Base-by-base conservation (phyloP, 2,113 vertebrate genomes). In the Poeciliopsis turrubarensis region DNA sequence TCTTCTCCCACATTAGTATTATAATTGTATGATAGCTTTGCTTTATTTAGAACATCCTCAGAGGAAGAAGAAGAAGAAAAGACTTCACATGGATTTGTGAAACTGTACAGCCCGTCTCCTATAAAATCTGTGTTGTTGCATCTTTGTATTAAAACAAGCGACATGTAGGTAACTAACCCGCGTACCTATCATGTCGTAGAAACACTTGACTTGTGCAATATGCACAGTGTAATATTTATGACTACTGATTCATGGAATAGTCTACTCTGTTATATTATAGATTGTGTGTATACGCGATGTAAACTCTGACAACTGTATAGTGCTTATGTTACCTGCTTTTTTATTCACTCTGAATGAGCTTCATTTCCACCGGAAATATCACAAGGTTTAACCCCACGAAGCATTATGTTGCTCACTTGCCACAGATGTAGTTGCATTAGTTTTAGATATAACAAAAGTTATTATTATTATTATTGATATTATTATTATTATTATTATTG, bases 31-130 rank as follows among this genome's bases (percentile, higher is more conserved):
- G 89, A 92, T 91, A 91, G 81, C 65, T 89, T 93, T 90, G 79
- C 70, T 84, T 91, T 84, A 84, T 87, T 92, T 92, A 90, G 89
- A 81, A 85, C 74, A 77, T 75, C 77, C 77, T 81, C 84, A 79
- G 72, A 87, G 85, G 80, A 82, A 79, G 57, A 75, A 68, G 57
- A 75, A 68, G 81, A 85, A 41, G 81, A 85, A 81, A 89, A 84
- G 73, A 86, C 73, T 60, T 67, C 39, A 75, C 82, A 82, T 92
- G 87, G 76, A 89, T 86, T 88, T 90, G 91, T 92, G 89, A 90
- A 91, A 86, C 81, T 92, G 90, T 93, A 92, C 92, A 91, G 89
- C 89, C 87, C 74, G 83, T 92, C 90, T 92, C 89, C 84, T 89
- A 81, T 81, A 71, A 92, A 84, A 80, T 86, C 69, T 87, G 90